A percentile compares a stretch with the other conserved stretches of the same genome.
Conservation (phyloP, 2,797 vertebrate species). For the Gorsachius magnificus region DNA sequence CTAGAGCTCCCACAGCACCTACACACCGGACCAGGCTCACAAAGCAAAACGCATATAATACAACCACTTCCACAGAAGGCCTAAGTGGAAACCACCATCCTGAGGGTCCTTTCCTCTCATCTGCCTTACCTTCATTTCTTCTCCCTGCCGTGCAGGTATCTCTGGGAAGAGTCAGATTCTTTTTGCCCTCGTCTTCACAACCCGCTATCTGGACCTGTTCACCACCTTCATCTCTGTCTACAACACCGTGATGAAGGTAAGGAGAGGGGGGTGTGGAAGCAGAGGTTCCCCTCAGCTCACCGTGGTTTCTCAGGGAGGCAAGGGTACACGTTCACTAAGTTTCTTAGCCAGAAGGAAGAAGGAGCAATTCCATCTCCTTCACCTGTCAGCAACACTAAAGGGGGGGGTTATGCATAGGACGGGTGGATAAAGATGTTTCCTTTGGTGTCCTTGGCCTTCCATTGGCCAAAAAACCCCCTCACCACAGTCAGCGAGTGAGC, state of each 20-base stretch:
- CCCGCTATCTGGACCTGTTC: conserved; percentile 93
- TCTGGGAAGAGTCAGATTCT: conserved; percentile 97
- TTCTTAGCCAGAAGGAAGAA: neutral
- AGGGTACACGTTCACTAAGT: accelerated
- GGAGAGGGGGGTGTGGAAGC: neutral
- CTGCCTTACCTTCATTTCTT: neutral
- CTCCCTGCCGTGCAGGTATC: conserved; percentile 80
- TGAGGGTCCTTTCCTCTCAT: neutral
- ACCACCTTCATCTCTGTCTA: conserved; percentile 89
- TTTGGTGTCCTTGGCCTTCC: neutral
- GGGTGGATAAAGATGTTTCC: neutral
- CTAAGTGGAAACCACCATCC: neutral
- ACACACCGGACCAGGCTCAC: neutral
- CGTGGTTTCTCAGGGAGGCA: accelerated
- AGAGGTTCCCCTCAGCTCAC: neutral
- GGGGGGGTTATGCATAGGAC: neutral
- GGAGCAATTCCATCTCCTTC: neutral
- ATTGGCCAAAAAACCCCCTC: accelerated
- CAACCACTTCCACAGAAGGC: neutral
- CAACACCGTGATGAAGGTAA: conserved; percentile 96
- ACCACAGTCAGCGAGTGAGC: neutral
- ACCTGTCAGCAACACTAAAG: too few relatives aligned
- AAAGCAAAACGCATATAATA: neutral
- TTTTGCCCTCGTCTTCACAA: conserved; percentile 93
- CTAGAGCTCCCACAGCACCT: neutral